phyloP scores from a whole-genome alignment of 1,140 invertebrate genomes.

The Drosophila pectinifera region DNA sequence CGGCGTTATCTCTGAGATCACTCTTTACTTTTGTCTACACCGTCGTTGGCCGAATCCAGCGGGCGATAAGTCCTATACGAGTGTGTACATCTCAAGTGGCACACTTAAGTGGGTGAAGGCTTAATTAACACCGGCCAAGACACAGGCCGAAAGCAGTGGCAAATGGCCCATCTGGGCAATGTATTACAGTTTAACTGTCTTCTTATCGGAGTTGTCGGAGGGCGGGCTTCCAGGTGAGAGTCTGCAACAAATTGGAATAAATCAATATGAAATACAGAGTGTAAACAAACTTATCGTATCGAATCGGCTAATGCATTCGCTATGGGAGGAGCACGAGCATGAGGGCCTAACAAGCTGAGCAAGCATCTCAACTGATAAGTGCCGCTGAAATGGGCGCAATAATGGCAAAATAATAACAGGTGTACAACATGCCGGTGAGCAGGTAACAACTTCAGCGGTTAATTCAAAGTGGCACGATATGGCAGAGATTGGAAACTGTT shows the following conservation, averaged over 20 bases:
- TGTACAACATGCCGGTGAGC: slow-evolving; percentile 22
- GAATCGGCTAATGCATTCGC: slow-evolving; percentile 26
- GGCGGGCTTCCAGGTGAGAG: slow-evolving; percentile 3
- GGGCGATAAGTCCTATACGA: slow-evolving; percentile 45
- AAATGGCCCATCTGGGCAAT: slow-evolving; percentile 35
- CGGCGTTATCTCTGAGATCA: slow-evolving; percentile 49
- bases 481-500: slow-evolving; percentile 6
- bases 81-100: slow-evolving; percentile 61
- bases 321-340: slow-evolving; percentile 22
- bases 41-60: slow-evolving; percentile 44
- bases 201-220: slow-evolving; percentile 38
- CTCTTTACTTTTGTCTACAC: slow-evolving; percentile 45
- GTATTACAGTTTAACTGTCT: slow-evolving; percentile 76
- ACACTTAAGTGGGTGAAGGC: slow-evolving; percentile 75
- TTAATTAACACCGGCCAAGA: slow-evolving; percentile 70
- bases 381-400: slow-evolving; percentile 27
- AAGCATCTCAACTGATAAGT: slow-evolving; percentile 40
- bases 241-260: slow-evolving; percentile 60
- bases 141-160: neutral
- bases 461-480: slow-evolving; percentile 35
- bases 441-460: slow-evolving; percentile 19
- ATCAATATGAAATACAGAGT: slow-evolving; percentile 26
- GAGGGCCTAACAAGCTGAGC: slow-evolving; percentile 26
- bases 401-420: slow-evolving; percentile 46
- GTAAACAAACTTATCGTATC: slow-evolving; percentile 18